phyloP scores from a whole-genome alignment of 2,888 invertebrate genomes.

The Drosophila stalkeri region DNA sequence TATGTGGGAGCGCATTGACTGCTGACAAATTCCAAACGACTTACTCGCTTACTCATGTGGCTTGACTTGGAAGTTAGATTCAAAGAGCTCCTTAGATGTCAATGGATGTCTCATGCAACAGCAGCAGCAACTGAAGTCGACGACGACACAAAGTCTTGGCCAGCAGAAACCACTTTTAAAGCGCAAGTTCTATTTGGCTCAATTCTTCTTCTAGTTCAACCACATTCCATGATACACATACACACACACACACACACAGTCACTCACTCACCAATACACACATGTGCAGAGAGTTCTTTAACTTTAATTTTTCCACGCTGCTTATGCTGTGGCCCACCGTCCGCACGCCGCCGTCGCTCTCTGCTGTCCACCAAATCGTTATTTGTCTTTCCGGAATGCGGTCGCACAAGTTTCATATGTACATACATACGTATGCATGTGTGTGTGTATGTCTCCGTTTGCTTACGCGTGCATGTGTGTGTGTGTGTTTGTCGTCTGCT shows the following conservation, averaged over 20 bases:
- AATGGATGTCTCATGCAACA: slow-evolving; percentile 52
- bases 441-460: slow-evolving; percentile 9
- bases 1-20: slow-evolving; percentile 54
- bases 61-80: slow-evolving; percentile 64
- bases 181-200: slow-evolving; percentile 70
- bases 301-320: slow-evolving; percentile 67
- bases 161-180: slow-evolving; percentile 63
- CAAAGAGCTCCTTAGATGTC: slow-evolving; percentile 62
- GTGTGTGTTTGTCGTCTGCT: slow-evolving; percentile 29
- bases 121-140: slow-evolving; percentile 21
- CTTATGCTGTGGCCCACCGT: slow-evolving; percentile 48
- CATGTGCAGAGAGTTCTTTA: slow-evolving; percentile 61
- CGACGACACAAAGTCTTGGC: slow-evolving; percentile 69
- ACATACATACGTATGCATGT: slow-evolving; percentile 4
- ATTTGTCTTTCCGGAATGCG: slow-evolving; percentile 78
- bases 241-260: slow-evolving; percentile 33
- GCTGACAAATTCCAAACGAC: slow-evolving; percentile 64
- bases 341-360: slow-evolving; percentile 22
- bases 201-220: slow-evolving; percentile 61
- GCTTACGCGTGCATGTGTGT: slow-evolving; percentile 7
- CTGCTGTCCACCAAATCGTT: slow-evolving; percentile 50
- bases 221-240: slow-evolving; percentile 65
- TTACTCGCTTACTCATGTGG: slow-evolving; percentile 69
- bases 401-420: slow-evolving; percentile 69
- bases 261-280: slow-evolving; percentile 27